Conservation (phyloP, 2,888 invertebrate species). For the Cremastinae sp. region DNA sequence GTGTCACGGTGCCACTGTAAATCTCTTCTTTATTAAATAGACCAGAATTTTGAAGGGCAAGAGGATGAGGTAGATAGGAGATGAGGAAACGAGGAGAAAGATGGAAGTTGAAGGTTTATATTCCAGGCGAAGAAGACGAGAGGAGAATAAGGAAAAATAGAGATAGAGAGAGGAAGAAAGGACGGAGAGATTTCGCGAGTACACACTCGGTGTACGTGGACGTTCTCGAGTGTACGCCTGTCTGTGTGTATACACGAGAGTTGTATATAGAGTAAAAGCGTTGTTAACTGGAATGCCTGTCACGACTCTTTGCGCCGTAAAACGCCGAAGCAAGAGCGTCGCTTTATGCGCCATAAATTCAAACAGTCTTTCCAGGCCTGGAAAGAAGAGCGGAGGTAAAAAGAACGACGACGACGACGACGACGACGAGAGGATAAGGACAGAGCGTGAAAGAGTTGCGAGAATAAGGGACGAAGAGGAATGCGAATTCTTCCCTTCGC, state of each 20-base stretch:
- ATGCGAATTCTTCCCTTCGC: neutral
- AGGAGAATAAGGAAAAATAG: neutral
- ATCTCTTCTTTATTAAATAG: conserved; percentile 72
- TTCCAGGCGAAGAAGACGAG: conserved; percentile 39
- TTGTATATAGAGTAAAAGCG: conserved; percentile 52
- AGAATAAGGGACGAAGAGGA: conserved; percentile 37
- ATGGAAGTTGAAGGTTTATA: conserved; percentile 60
- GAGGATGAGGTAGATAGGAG: conserved; percentile 29
- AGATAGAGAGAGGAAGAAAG: conserved; percentile 5
- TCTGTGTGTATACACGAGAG: neutral
- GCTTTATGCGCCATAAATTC: conserved; percentile 78
- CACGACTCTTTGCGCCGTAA: conserved; percentile 70
- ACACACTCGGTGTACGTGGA: conserved; percentile 19
- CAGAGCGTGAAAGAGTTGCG: conserved; percentile 34
- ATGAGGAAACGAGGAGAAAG: conserved; percentile 65
- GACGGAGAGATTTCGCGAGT: conserved; percentile 21
- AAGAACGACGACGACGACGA: conserved; percentile 22
- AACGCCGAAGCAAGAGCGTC: conserved; percentile 68
- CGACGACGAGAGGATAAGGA: conserved; percentile 19
- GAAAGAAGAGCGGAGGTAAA: conserved; percentile 33
- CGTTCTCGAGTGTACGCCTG: neutral
- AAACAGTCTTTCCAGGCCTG: conserved; percentile 70
- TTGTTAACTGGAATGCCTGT: conserved; percentile 66
- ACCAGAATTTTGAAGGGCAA: conserved; percentile 67
- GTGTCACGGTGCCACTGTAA: conserved; percentile 72